Evolutionary conservation across 2,888 invertebrate species (phyloP).

Genomic region (Anarsia innoxiella): DNA sequence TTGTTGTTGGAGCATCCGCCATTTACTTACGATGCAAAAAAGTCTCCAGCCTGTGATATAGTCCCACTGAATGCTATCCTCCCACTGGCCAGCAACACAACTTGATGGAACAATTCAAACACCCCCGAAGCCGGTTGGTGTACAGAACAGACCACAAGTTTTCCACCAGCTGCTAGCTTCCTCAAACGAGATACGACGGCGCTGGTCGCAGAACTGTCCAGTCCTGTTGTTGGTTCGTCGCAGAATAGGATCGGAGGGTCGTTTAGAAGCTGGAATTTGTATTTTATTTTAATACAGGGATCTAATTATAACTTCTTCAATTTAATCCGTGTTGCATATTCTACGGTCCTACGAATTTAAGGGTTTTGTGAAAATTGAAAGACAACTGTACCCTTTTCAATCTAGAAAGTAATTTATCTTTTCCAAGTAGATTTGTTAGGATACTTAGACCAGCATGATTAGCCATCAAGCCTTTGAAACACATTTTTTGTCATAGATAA

Average conservation of each 20-base stretch:
- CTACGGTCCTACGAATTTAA: too few relatives aligned
- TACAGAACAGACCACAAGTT: conserved; percentile 89
- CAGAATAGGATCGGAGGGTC: conserved; percentile 93
- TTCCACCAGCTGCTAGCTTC: conserved; percentile 79
- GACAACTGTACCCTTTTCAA: too few relatives aligned
- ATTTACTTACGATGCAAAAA: conserved; percentile 81
- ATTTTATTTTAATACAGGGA: too few relatives aligned
- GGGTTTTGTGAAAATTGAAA: too few relatives aligned
- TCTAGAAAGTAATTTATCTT: too few relatives aligned
- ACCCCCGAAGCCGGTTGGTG: conserved; percentile 94
- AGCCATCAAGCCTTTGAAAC: too few relatives aligned
- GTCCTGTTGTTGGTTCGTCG: conserved; percentile 94
- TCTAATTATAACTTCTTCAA: too few relatives aligned
- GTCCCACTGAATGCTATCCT: conserved; percentile 86
- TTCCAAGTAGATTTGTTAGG: too few relatives aligned
- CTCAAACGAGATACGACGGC: conserved; percentile 83
- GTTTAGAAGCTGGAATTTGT: conserved; percentile 79
- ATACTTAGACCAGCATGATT: too few relatives aligned
- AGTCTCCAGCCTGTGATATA: conserved; percentile 78
- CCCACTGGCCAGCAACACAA: conserved; percentile 85
- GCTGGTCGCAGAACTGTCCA: conserved; percentile 92
- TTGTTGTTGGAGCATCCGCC: too few relatives aligned
- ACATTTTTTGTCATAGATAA: too few relatives aligned
- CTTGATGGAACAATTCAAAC: conserved; percentile 87
- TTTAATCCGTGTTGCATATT: too few relatives aligned